Base-by-base conservation (phyloP, 92 coral and sea anemone species). In the Porites lobata region DNA sequence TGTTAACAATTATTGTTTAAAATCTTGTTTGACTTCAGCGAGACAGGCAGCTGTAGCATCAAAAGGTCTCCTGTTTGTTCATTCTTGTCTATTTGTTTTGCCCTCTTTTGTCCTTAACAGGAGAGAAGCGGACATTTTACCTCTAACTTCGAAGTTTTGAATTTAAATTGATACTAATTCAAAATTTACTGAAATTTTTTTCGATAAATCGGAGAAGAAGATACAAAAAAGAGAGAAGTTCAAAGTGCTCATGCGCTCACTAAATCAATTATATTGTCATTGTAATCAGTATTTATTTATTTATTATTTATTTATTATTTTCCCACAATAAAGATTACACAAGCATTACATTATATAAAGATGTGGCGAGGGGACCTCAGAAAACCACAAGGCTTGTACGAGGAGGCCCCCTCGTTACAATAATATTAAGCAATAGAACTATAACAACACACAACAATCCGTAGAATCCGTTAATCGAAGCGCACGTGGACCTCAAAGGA, bases 391-490 rank as follows among this genome's bases (percentile, higher is more conserved):
- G n/a, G n/a, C n/a, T n/a, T n/a, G n/a, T n/a, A n/a, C n/a, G n/a
- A n/a, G n/a, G n/a, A n/a, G n/a, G n/a, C n/a, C n/a, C n/a, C n/a
- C n/a, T n/a, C n/a, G n/a, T n/a, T n/a, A n/a, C n/a, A n/a, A n/a
- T n/a, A n/a, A n/a, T n/a, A n/a, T n/a, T n/a, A n/a, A n/a, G n/a
- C n/a, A n/a, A n/a, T n/a, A n/a, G n/a, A n/a, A n/a, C n/a, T n/a
- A n/a, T n/a, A n/a, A n/a, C n/a, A n/a, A n/a, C n/a, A n/a, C n/a
- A n/a, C n/a, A n/a, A n/a, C n/a, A n/a, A n/a, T n/a, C n/a, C n/a
- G n/a, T 7, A 1, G 18, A 54, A 14, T 24, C 86, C 86, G 77
- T 81, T 69, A 81, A 69, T 70, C 85, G 68, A 56, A 53, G 29
- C 17, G 38, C 86, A 11, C 53, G 68, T 32, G 76, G 66, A 21